Base-by-base conservation (phyloP, 2,113 vertebrate genomes). In the Dromiciops gliroides region DNA sequence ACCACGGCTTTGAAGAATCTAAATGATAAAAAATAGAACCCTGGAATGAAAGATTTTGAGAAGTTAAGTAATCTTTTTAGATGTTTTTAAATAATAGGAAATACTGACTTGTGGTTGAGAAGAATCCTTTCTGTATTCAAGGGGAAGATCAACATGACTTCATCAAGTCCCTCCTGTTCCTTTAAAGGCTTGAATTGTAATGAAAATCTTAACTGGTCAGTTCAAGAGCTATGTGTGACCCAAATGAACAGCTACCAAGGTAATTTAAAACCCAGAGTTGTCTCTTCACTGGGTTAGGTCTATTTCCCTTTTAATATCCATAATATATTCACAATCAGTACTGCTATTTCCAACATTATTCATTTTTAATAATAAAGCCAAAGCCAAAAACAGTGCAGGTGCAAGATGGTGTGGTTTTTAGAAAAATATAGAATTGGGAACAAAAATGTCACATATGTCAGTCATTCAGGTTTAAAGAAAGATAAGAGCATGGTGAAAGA, bases 211-310 rank as follows among this genome's bases (percentile, higher is more conserved):
- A 83, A 83, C 67, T 83, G 67, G n/a, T 83, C 67, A 75, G 60
- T 75, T 75, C 60, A 83, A 44, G 16, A 83, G 67, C n/a, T 83
- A 22, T 83, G 16, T 44, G 67, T 83, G 67, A 83, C 67, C 67
- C 67, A 83, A 83, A 83, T 83, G 67, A 83, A 83, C 67, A 83
- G 16, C 67, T 83, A n/a, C 67, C n/a, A 44, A 83, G 67, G 67
- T 83, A 83, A 83, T 83, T 83, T 83, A 83, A 83, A 83, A 83
- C 67, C n/a, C 67, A 83, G n/a, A 83, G n/a, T n/a, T 83, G 67
- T 83, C 67, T 83, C 16, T 83, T 83, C 67, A 83, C 67, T 83
- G 67, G 16, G 19, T 83, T 37, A 83, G 44, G 16, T 83, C 67
- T 83, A 83, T 44, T 83, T 83, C n/a, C n/a, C n/a, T 83, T 83